Percentiles rank a stretch among this genome's conserved stretches.
Conservation (phyloP, 2,888 invertebrate genomes). For the Torymus texanus region DNA sequence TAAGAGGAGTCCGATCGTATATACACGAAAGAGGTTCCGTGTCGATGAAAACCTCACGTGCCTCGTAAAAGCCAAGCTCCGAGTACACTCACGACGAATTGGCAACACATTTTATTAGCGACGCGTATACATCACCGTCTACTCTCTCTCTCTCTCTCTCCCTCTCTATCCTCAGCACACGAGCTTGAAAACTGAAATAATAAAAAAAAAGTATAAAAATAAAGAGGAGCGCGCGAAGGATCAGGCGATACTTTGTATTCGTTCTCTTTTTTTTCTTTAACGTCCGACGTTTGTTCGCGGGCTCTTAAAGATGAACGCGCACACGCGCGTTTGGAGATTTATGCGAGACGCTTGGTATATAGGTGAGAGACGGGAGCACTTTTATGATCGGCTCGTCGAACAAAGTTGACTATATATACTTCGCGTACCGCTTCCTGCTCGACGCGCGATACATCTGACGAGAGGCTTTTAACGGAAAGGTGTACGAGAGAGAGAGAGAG, state of each 20-base stretch:
- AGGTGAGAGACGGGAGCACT: constrained; percentile 63
- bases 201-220: no score
- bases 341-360: constrained; percentile 61
- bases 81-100: constrained; percentile 68
- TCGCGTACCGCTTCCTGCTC: constrained; percentile 8
- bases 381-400: constrained; percentile 70
- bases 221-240: no score
- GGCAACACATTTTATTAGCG: constrained; percentile 73
- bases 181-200: no score
- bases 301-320: constrained; percentile 55
- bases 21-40: constrained; percentile 9
- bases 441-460: background rate
- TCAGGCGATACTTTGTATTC: constrained; percentile 58
- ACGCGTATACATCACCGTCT: constrained; percentile 62
- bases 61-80: constrained; percentile 68
- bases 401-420: constrained; percentile 31
- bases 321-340: constrained; percentile 67
- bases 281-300: constrained; percentile 67
- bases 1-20: background rate
- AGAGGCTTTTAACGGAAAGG: constrained; percentile 25
- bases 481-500: constrained; percentile 14
- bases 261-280: constrained; percentile 63
- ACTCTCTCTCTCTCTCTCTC: no score
- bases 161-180: no score
- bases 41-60: constrained; percentile 66